A percentile compares a stretch with the other conserved stretches of the same genome.
phyloP scores from a whole-genome alignment of 2,113 vertebrate genomes.

The Scopus umbretta region DNA sequence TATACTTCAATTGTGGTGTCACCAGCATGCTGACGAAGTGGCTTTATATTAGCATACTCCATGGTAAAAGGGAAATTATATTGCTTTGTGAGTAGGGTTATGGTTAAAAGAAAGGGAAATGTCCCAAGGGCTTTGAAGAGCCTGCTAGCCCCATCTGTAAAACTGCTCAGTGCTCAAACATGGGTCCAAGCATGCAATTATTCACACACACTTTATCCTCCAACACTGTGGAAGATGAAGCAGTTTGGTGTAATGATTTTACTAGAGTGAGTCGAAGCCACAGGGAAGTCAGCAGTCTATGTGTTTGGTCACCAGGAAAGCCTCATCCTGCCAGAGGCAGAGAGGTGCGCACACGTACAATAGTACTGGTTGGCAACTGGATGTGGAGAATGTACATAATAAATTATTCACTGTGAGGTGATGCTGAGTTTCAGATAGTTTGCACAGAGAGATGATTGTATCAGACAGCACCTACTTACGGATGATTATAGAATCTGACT shows the following conservation, averaged over 20 bases:
- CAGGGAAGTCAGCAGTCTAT: neutral
- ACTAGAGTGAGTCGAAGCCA: neutral
- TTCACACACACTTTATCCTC: slow-evolving; percentile 18
- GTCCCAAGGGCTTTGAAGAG: neutral
- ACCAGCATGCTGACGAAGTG: slow-evolving; percentile 36
- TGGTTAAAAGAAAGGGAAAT: slow-evolving; percentile 17
- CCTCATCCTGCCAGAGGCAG: neutral
- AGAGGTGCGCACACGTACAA: neutral
- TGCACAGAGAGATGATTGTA: neutral
- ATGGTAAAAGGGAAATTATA: neutral
- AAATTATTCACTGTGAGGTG: neutral
- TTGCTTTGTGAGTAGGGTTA: neutral
- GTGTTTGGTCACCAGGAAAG: slow-evolving; percentile 1
- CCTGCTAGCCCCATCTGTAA: neutral
- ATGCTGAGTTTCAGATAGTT: slow-evolving; percentile 45
- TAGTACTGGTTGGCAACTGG: neutral
- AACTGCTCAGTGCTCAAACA: slow-evolving; percentile 10
- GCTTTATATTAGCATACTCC: neutral
- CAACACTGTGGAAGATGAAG: neutral
- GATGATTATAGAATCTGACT: slow-evolving; percentile 39
- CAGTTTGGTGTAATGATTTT: neutral
- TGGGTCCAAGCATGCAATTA: neutral
- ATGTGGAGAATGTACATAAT: neutral
- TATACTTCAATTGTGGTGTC: slow-evolving; percentile 2
- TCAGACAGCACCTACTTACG: neutral